A percentile compares a stretch with the other conserved stretches of the same genome.
phyloP scores from a whole-genome alignment of 2,797 vertebrate genomes.

The Hippopotamyrus pictus region DNA sequence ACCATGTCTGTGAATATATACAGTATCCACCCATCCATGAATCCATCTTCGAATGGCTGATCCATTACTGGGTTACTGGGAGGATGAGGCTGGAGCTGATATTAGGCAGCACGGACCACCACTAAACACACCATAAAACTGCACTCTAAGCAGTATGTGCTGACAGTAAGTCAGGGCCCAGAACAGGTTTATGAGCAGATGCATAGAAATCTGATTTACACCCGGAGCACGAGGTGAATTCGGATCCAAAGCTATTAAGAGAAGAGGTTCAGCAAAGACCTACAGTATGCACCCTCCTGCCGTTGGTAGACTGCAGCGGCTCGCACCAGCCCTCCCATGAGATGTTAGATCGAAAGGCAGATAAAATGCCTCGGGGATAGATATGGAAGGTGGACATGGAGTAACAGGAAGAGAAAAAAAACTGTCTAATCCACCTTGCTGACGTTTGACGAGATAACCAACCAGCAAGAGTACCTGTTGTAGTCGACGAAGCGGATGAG shows the following conservation, averaged over 20 bases:
- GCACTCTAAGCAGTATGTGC: not conserved
- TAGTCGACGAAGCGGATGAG: constrained; percentile 93
- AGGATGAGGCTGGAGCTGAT: not conserved
- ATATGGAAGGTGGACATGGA: not conserved
- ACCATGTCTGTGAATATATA: not conserved
- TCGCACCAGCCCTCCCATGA: not conserved
- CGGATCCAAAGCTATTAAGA: not conserved
- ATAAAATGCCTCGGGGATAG: not conserved
- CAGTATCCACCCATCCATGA: not conserved
- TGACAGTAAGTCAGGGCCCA: not conserved
- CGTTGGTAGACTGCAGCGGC: not conserved
- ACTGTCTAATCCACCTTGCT: not conserved
- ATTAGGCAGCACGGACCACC: not conserved
- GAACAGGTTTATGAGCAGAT: not conserved
- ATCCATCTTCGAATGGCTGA: not conserved
- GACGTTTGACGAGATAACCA: not conserved
- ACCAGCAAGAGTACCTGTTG: constrained; percentile 70
- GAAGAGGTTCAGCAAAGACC: not conserved
- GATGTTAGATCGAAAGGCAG: not conserved
- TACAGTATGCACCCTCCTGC: not conserved
- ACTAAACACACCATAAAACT: not conserved
- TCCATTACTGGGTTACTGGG: not conserved
- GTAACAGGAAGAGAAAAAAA: not conserved
- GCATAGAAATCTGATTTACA: not conserved
- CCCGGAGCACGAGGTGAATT: not conserved